Conservation (phyloP, 35 echinoderm and acorn worm genomes). For the Ptychodera flava region DNA sequence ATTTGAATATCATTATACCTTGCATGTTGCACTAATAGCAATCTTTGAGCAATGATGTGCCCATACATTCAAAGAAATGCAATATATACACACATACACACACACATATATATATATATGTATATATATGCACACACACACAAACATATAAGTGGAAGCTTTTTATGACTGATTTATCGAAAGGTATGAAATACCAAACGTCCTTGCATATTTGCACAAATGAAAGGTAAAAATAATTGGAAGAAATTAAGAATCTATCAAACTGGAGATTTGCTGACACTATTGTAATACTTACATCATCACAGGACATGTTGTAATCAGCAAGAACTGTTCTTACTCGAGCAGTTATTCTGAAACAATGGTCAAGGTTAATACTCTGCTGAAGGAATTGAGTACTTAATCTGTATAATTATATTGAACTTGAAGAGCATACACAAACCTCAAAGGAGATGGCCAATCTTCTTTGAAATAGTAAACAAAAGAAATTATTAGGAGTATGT, state of each 20-base stretch:
- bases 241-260: neutral
- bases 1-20: no score
- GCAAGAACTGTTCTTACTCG: conserved; percentile 44
- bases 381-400: neutral
- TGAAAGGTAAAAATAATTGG: neutral
- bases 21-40: no score
- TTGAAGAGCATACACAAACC: neutral
- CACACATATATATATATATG: neutral
- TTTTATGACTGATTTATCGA: no score
- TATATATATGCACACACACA: neutral
- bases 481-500: neutral
- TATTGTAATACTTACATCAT: conserved; percentile 46
- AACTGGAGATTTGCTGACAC: neutral
- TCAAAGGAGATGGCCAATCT: neutral
- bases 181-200: neutral
- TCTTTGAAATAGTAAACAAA: neutral
- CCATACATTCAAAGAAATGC: no score
- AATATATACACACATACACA: no score
- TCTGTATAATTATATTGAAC: no score
- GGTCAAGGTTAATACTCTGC: neutral
- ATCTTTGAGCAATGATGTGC: no score
- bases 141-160: neutral
- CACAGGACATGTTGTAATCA: conserved; percentile 66
- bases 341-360: conserved; percentile 36
- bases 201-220: neutral